Evolutionary conservation across 2,113 vertebrate species (phyloP).

Genomic region (Pleuronectes platessa): DNA sequence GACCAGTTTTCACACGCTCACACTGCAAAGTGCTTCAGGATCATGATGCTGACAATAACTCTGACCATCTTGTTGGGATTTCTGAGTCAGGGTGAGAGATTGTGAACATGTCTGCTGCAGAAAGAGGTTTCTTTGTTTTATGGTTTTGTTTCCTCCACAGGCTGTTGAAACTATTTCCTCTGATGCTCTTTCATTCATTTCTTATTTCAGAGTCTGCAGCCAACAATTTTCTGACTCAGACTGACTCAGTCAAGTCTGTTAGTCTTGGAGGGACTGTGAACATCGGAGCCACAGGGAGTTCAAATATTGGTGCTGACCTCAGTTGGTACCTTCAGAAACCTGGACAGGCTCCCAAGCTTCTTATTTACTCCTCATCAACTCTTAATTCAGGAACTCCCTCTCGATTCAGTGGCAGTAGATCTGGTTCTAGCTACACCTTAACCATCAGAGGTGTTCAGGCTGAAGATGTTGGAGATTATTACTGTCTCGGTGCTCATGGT

Average conservation of each 20-base stretch:
- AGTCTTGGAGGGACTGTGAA: constrained; percentile 42
- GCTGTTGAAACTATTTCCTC: background rate
- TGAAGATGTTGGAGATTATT: constrained; percentile 62
- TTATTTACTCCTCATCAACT: background rate
- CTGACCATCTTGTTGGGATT: constrained; percentile 25
- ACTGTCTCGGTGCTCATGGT: constrained; percentile 11
- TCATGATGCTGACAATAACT: constrained; percentile 32
- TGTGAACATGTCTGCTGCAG: background rate
- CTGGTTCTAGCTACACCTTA: constrained; percentile 62
- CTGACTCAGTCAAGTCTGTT: constrained; percentile 47
- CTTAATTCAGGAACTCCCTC: constrained; percentile 21
- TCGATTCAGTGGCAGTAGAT: constrained; percentile 68
- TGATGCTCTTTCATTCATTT: background rate
- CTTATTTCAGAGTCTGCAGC: constrained; percentile 44
- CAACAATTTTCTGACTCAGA: constrained; percentile 46
- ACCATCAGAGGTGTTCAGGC: constrained; percentile 55
- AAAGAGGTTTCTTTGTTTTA: background rate
- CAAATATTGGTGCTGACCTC: constrained; percentile 19
- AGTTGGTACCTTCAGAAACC: constrained; percentile 65
- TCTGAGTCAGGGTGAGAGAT: constrained; percentile 33
- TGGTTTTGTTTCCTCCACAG: background rate
- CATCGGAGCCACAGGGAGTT: constrained; percentile 51
- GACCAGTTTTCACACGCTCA: constrained; percentile 1
- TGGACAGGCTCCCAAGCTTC: constrained; percentile 68
- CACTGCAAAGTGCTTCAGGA: constrained; percentile 36